Base-by-base conservation (phyloP, 2,797 vertebrate genomes). In the Lepus oiostolus region DNA sequence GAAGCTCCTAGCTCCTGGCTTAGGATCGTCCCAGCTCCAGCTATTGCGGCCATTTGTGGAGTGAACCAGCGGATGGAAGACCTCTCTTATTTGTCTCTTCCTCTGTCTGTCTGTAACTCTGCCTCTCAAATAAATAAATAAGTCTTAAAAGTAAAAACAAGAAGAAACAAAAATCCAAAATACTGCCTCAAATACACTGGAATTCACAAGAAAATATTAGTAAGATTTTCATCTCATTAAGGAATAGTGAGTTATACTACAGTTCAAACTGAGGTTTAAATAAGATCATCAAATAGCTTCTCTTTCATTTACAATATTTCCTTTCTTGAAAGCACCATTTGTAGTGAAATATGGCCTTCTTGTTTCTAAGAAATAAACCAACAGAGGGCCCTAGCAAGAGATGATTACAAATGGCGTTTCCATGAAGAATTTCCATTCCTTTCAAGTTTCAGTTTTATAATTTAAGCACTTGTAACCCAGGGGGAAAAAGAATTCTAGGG, bases 401-500 rank as follows among this genome's bases (percentile, higher is more conserved):
- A 88, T 35, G 58, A 38, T 32, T 82, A 68, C 67, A 72, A 79
- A 85, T 35, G n/a, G 80, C 84, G 30, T 47, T 80, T 89, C 67
- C 81, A 62, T 91, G 70, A 88, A 80, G 86, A 74, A 93, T 87
- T 86, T 76, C 65, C 68, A 79, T 92, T 74, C 35, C 72, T 93
- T 96, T 88, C 60, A 90, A 96, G 60, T 85, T 88, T 93, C 91
- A 85, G 21, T 52, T 88, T 93, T 88, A 83, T 60, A 86, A n/a
- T 75, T 82, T 82, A 88, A 93, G 77, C 67, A 77, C 52, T 94
- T 87, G 58, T 19, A 80, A 80, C 83, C 32, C 62, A 80, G 47
- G 79, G 92, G 58, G 58, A 17, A 38, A 86, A 83, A 30, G 35
- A 13, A 71, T 60, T 16, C 28, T 26, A 67, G 65, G 42, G 42